These are phyloP conservation scores for Forbesichthys agassizii DNA, from an alignment of 2,113 vertebrate species.

Conservation along the genomic window DNA sequence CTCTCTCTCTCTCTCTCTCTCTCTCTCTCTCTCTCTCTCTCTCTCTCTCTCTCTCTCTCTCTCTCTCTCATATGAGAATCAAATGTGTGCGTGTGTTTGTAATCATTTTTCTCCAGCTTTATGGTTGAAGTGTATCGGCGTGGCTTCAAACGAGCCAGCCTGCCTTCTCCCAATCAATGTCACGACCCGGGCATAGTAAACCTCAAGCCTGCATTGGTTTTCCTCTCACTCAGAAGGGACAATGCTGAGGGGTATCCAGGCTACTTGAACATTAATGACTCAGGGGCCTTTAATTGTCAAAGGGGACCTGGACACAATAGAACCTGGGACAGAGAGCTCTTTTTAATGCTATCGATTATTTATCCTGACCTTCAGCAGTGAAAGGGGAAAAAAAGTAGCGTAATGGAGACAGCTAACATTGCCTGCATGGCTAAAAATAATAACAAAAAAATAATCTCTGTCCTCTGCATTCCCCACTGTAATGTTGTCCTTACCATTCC, in stretches of 20 bases:
- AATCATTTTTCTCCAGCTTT: slow-evolving; percentile 22
- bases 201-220: slow-evolving; percentile 64
- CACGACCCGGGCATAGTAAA: slow-evolving; percentile 59
- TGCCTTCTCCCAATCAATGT: slow-evolving; percentile 48
- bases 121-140: slow-evolving; percentile 17
- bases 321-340: slow-evolving; percentile 37
- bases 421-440: slow-evolving; percentile 51
- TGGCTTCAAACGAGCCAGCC: slow-evolving; percentile 28
- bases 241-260: slow-evolving; percentile 61
- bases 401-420: slow-evolving; percentile 53
- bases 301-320: slow-evolving; percentile 56
- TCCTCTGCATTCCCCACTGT: slow-evolving; percentile 32
- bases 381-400: slow-evolving; percentile 47
- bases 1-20: slow-evolving; percentile 25
- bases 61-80: not conserved
- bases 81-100: not conserved
- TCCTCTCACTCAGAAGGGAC: slow-evolving; percentile 63
- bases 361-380: slow-evolving; percentile 67
- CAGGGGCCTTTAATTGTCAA: slow-evolving; percentile 56
- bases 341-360: slow-evolving; percentile 69
- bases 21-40: not conserved
- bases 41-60: slow-evolving; percentile 26
- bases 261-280: slow-evolving; percentile 70
- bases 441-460: slow-evolving; percentile 29
- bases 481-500: slow-evolving; percentile 56